Base-by-base conservation (phyloP, 2,888 invertebrate genomes). In the Nymphalis polychloros region DNA sequence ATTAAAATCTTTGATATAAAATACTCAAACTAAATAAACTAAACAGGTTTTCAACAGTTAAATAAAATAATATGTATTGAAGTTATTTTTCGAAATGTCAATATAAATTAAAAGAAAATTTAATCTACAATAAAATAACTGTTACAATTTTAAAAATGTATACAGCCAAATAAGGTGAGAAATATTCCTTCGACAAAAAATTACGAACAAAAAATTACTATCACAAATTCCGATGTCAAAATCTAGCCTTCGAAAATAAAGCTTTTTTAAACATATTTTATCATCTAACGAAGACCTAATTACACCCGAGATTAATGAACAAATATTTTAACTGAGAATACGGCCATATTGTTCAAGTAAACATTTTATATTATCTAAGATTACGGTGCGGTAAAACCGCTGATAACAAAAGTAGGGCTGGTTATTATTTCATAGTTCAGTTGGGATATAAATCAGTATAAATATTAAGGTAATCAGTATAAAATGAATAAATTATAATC, bases 331-430 rank as follows among this genome's bases (percentile, higher is more conserved):
- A 73, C 60, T 71, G 74, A 74, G 76, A 75, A 79, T 77, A 70
- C 77, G 82, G 84, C 84, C 82, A 85, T 81, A 83, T 82, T 82
- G 83, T 72, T 68, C 76, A 74, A 79, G 81, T 81, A 88, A 88
- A 89, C 84, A 88, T 77, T 70, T 75, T 75, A 73, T 88, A 20
- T 23, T 52, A 89, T 89, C 89, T 82, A 41, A 87, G 89, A 90
- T 90, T 88, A 84, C 55, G 55, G 78, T 77, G 82, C 79, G 78
- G 79, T 84, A 83, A 83, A 84, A 81, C 55, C 31, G 79, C 72
- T 80, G 84, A 85, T 85, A 85, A 84, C 76, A 81, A 76, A 81
- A 80, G 78, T 79, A 72, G 81, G 79, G 73, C 60, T 82, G 78
- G 81, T 82, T 82, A 80, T 78, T 84, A 31, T 60, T 19, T 52